Base-by-base conservation (phyloP, 2,113 vertebrate genomes). In the Regulus satrapa region DNA sequence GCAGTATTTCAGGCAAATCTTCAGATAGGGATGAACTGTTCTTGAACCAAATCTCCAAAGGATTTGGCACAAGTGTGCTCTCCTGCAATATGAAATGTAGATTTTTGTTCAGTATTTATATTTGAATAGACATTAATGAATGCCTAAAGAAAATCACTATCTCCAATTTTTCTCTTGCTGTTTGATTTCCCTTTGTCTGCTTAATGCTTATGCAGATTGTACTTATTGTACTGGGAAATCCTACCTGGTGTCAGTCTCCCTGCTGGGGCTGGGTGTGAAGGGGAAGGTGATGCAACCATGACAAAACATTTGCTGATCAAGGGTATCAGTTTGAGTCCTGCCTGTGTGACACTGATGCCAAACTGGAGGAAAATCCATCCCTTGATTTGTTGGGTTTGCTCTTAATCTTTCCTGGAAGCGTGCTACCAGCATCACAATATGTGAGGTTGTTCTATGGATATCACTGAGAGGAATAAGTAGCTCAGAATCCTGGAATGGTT, bases 101-200 rank as follows among this genome's bases (percentile, higher is more conserved):
- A 69, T 80, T 88, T 85, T 73, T 94, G 54, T 69, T 93, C 81
- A 17, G 59, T 68, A 66, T 93, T 93, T 95, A 21, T 96, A 74
- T 94, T 84, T 89, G 81, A 93, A 83, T 83, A 94, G 85, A 52
- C 36, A 31, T 86, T 88, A 96, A 94, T 88, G 88, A 94, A 74
- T 34, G 75, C 85, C 75, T 89, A 31, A 80, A 89, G 85, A 85
- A 94, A 97, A 95, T 68, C 38, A 59, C 3, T 0, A 9, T 68
- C 91, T 63, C 51, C 71, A 5, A 78, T 74, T 73, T 90, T 75
- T 67, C 79, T 78, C 56, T 48, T 67, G 59, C 84, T 52, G 1
- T 68, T 86, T 93, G 82, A 94, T 92, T 92, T 94, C n/a, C 68
- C 36, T 95, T 90, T 95, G 91, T 87, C 89, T 94, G 55, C 63